Evolutionary conservation across 2,113 vertebrate genomes (phyloP).

Genomic region (Indicator maculatus): DNA sequence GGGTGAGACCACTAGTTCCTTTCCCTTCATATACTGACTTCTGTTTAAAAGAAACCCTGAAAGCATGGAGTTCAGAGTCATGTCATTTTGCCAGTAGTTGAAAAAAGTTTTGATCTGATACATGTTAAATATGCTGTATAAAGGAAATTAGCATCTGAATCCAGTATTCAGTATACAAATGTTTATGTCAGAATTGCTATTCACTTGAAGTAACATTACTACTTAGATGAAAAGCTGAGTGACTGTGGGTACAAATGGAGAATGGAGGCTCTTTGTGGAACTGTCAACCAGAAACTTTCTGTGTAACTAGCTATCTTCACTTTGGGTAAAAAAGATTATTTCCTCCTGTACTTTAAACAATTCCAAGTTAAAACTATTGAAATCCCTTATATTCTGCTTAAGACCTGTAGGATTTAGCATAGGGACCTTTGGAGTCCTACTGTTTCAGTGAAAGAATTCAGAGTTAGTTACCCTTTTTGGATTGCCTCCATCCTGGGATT

Average conservation of each 20-base stretch:
- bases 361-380: background rate
- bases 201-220: background rate
- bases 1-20: background rate
- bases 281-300: background rate
- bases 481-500: background rate
- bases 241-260: background rate
- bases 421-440: background rate
- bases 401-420: background rate
- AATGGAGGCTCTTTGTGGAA: background rate
- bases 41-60: background rate
- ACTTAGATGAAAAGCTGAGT: background rate
- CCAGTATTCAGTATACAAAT: background rate
- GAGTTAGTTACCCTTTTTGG: background rate
- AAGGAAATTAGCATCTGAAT: background rate
- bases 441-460: background rate
- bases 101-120: background rate
- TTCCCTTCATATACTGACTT: background rate
- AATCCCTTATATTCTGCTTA: background rate
- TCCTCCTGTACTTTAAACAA: background rate
- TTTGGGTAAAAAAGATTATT: background rate
- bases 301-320: fast-evolving
- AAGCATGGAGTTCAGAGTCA: background rate
- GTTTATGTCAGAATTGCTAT: background rate
- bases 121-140: background rate
- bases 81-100: background rate